These are phyloP conservation scores for Limnephilus lunatus DNA, from an alignment of 2,888 invertebrate genomes.

Conservation along the genomic window DNA sequence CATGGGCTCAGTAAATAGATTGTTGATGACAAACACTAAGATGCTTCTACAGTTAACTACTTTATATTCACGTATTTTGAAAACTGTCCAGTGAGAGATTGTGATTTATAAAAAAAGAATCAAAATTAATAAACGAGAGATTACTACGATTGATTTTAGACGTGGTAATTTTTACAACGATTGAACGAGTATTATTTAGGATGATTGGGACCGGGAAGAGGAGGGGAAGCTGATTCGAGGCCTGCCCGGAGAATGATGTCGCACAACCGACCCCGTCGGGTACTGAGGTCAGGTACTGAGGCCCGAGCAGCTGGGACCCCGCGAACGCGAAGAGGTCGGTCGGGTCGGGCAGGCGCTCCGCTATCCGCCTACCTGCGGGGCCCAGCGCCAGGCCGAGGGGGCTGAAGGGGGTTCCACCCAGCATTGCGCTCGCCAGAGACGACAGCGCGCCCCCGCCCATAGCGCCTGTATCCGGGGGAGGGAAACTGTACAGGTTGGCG, in stretches of 20 bases:
- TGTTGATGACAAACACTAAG: background rate
- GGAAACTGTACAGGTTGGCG: conserved; percentile 66
- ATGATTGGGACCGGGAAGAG: conserved; percentile 55
- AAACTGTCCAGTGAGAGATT: background rate
- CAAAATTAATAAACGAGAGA: no score
- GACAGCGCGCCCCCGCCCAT: conserved; percentile 77
- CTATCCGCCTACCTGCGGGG: conserved; percentile 85
- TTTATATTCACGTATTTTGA: background rate
- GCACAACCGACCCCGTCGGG: conserved; percentile 70
- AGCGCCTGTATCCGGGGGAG: conserved; percentile 77
- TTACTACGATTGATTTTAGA: background rate
- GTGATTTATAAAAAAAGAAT: background rate
- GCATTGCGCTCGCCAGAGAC: conserved; percentile 87
- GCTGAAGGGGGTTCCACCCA: conserved; percentile 91
- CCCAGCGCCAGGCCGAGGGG: conserved; percentile 91
- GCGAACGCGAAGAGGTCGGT: conserved; percentile 65
- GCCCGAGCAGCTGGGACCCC: conserved; percentile 53
- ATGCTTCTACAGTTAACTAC: background rate
- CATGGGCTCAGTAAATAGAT: background rate
- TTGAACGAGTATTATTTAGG: conserved; percentile 9
- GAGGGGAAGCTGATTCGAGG: conserved; percentile 59
- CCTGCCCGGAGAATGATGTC: conserved; percentile 63
- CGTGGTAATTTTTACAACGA: conserved; percentile 33
- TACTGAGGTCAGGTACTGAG: conserved; percentile 69
- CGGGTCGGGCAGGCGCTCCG: conserved; percentile 80